phyloP scores from a whole-genome alignment of 1,140 invertebrate genomes.

The Ylistrum balloti region DNA sequence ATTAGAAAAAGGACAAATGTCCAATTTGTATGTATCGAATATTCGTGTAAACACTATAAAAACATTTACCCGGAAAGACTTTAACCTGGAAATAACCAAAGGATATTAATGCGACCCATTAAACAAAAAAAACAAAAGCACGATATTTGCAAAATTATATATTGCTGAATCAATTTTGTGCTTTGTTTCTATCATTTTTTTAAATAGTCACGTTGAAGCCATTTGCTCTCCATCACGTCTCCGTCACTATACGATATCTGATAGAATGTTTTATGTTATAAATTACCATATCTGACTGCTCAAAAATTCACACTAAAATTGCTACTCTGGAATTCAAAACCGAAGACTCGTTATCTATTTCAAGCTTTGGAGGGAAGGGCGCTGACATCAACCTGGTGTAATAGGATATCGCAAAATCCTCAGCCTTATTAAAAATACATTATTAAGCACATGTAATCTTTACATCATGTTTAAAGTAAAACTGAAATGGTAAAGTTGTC shows the following conservation, averaged over 20 bases:
- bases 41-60: too few species aligned
- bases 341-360: neutral
- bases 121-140: too few species aligned
- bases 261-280: neutral
- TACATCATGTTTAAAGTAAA: neutral
- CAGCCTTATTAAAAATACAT: slow-evolving; percentile 6
- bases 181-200: neutral
- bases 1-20: too few species aligned
- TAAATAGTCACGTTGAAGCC: neutral
- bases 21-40: too few species aligned
- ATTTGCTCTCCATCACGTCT: neutral
- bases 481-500: neutral
- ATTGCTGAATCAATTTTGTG: neutral
- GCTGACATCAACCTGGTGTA: neutral
- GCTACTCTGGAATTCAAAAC: neutral
- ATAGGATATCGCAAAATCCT: neutral
- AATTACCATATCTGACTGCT: neutral
- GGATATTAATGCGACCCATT: too few species aligned
- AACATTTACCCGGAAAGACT: too few species aligned
- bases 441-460: neutral
- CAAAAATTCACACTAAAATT: neutral
- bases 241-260: neutral
- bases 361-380: neutral
- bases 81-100: too few species aligned
- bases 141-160: too few species aligned